phyloP scores from a whole-genome alignment of 2,888 invertebrate species.

The Parascotia fuliginaria region DNA sequence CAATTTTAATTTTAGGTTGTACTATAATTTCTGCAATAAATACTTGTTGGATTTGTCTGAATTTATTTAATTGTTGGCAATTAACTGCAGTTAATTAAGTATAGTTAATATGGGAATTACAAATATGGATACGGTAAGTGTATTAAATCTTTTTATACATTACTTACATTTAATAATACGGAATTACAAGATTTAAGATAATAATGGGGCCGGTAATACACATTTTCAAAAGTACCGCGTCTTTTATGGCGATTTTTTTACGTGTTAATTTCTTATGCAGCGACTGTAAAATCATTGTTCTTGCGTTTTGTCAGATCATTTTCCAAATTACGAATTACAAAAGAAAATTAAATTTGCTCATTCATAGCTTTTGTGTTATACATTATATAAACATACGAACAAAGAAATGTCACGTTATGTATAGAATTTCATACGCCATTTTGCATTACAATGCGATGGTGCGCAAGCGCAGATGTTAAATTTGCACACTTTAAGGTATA shows the following conservation, averaged over 20 bases:
- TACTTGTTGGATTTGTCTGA: too few species aligned
- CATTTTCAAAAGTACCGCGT: slow-evolving; percentile 26
- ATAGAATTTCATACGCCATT: slow-evolving; percentile 39
- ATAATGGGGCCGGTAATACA: slow-evolving; percentile 19
- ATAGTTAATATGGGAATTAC: not conserved
- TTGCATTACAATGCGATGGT: slow-evolving; percentile 34
- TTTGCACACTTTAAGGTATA: slow-evolving; percentile 39
- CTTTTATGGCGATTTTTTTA: slow-evolving; percentile 30
- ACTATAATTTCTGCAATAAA: too few species aligned
- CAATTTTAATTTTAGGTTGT: too few species aligned
- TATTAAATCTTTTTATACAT: not conserved
- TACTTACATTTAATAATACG: not conserved
- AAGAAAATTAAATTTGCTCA: slow-evolving; percentile 10
- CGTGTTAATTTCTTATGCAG: slow-evolving; percentile 39
- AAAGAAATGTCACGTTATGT: slow-evolving; percentile 33
- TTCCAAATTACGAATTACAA: slow-evolving; percentile 27
- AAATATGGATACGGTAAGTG: not conserved
- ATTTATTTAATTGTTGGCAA: too few species aligned
- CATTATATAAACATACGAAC: slow-evolving; percentile 28
- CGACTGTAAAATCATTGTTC: slow-evolving; percentile 22
- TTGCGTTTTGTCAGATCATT: slow-evolving; percentile 30
- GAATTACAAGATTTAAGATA: not conserved
- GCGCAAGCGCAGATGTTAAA: slow-evolving; percentile 43
- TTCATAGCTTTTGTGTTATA: slow-evolving; percentile 29
- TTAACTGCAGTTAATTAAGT: not conserved